Evolutionary conservation across 2,888 invertebrate genomes (phyloP).

Genomic region (Trissolcus brochymenae): DNA sequence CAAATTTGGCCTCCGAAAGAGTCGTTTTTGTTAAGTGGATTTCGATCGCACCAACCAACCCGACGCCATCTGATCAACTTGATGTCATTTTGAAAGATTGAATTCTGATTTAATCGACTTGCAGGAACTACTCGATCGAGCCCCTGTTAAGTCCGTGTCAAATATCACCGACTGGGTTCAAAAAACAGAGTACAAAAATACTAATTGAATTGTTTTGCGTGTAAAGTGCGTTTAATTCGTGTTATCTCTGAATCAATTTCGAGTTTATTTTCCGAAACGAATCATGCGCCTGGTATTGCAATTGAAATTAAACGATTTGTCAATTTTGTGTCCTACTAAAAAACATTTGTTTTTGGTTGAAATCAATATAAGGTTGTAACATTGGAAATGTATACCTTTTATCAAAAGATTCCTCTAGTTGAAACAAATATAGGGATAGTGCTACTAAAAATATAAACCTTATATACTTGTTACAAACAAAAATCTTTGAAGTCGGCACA

Average conservation of each 20-base stretch:
- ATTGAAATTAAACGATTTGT: too few species aligned
- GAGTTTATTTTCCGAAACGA: slow-evolving; percentile 4
- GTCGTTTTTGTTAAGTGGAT: slow-evolving; percentile 45
- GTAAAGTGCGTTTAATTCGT: slow-evolving; percentile 9
- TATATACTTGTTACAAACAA: too few species aligned
- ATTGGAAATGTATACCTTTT: too few species aligned
- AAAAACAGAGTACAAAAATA: slow-evolving; percentile 21
- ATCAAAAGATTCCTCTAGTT: too few species aligned
- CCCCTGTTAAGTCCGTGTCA: slow-evolving; percentile 37
- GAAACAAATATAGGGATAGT: too few species aligned
- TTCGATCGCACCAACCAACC: slow-evolving; percentile 33
- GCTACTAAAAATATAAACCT: too few species aligned
- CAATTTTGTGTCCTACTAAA: too few species aligned
- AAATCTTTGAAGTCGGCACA: too few species aligned
- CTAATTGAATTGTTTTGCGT: slow-evolving; percentile 33
- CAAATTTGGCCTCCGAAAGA: slow-evolving; percentile 23
- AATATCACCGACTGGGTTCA: slow-evolving; percentile 1
- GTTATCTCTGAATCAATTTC: slow-evolving; percentile 13
- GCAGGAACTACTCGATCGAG: slow-evolving; percentile 39
- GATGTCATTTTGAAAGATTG: slow-evolving; percentile 40
- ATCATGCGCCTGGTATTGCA: background rate
- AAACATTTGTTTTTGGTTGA: too few species aligned
- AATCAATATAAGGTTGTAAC: too few species aligned
- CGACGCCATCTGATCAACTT: slow-evolving; percentile 41
- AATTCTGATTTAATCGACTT: slow-evolving; percentile 48